Evolutionary conservation across 2,797 vertebrate species (phyloP).

Genomic region (Falco biarmicus): DNA sequence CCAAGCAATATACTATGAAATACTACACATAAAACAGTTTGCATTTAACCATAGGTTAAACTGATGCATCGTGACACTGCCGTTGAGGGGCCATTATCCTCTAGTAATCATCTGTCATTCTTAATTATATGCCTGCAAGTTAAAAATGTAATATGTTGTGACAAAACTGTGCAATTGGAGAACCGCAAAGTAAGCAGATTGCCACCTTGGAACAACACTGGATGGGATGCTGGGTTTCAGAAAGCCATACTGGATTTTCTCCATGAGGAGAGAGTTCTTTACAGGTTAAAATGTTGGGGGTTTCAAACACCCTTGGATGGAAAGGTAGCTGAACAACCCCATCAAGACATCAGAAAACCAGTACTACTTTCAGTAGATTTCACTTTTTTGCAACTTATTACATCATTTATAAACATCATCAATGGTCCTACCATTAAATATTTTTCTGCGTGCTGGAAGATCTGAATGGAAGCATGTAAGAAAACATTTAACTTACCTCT

Average conservation of each 20-base stretch:
- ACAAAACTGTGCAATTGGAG: constrained; percentile 38
- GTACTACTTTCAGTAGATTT: not conserved
- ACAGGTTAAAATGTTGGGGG: not conserved
- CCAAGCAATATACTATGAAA: not conserved
- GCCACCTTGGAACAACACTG: not conserved
- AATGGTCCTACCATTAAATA: not conserved
- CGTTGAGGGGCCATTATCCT: constrained; percentile 26
- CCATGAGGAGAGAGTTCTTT: not conserved
- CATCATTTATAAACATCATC: not conserved
- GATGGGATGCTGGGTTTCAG: not conserved
- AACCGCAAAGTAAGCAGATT: constrained; percentile 36
- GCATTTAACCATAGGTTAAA: constrained; percentile 35
- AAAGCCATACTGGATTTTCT: not conserved
- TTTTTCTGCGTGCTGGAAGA: not conserved
- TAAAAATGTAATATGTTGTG: constrained; percentile 41
- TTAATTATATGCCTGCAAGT: constrained; percentile 7
- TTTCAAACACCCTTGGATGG: not conserved
- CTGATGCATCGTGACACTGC: constrained; percentile 54
- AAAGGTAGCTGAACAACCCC: not conserved
- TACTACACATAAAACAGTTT: not conserved
- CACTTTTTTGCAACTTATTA: not conserved
- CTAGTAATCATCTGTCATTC: constrained; percentile 50
- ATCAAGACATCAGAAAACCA: not conserved
- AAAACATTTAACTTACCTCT: not conserved
- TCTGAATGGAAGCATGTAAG: not conserved